These are phyloP conservation scores for Leptopilina syphax DNA, from an alignment of 2,888 invertebrate genomes.

Conservation along the genomic window DNA sequence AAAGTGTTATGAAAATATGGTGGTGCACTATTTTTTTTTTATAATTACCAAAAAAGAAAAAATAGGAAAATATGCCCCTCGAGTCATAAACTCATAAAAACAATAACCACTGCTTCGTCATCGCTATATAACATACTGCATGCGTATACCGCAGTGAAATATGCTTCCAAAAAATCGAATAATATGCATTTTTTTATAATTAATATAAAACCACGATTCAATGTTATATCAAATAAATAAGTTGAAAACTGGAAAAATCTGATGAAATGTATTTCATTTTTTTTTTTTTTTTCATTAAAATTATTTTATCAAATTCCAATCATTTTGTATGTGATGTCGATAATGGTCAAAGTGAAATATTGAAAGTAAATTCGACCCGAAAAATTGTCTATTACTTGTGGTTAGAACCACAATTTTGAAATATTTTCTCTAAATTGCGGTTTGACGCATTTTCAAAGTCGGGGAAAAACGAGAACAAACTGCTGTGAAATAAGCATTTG, in stretches of 20 bases:
- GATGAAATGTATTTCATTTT: too few species aligned
- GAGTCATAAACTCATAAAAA: not conserved
- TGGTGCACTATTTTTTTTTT: constrained; percentile 27
- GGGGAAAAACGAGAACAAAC: not conserved
- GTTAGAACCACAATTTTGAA: not conserved
- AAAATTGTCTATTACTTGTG: constrained; percentile 5
- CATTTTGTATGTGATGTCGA: not conserved
- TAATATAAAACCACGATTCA: not conserved
- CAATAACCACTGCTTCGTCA: not conserved
- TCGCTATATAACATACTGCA: too few species aligned
- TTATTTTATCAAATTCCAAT: too few species aligned
- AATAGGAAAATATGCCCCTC: not conserved
- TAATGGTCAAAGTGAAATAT: not conserved
- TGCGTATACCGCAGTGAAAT: not conserved
- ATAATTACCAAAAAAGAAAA: not conserved
- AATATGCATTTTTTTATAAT: not conserved
- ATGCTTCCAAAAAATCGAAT: not conserved
- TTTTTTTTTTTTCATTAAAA: too few species aligned
- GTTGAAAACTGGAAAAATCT: not conserved
- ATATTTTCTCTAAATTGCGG: constrained; percentile 4
- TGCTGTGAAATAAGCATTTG: not conserved
- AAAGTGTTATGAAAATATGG: constrained; percentile 23
- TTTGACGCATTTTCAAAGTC: not conserved
- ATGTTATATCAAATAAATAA: not conserved
- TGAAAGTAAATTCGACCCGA: constrained; percentile 1